Percentiles rank a stretch among this genome's conserved stretches.
Evolutionary conservation across 2,113 vertebrate genomes (phyloP).

Genomic region (Leiothrix lutea): DNA sequence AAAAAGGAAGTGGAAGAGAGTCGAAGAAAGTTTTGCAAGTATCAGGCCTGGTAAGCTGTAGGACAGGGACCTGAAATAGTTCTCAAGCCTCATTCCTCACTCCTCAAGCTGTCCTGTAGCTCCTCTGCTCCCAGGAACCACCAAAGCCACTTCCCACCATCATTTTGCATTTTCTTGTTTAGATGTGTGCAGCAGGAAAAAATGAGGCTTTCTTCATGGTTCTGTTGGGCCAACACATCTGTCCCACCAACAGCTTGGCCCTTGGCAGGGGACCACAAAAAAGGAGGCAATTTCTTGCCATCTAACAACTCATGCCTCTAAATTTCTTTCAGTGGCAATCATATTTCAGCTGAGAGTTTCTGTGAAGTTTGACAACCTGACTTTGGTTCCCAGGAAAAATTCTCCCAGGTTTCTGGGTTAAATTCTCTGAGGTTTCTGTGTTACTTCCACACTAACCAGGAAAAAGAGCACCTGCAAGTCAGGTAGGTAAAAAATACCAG

Average conservation of each 20-base stretch:
- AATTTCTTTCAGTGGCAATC: not conserved
- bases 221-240: not conserved
- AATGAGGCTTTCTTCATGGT: not conserved
- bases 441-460: not conserved
- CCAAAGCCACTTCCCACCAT: not conserved
- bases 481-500: not conserved
- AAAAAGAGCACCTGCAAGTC: not conserved
- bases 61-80: not conserved
- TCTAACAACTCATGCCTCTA: not conserved
- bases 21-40: not conserved
- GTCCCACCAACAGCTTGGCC: not conserved
- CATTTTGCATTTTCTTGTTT: not conserved
- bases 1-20: not conserved
- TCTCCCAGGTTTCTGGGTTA: not conserved
- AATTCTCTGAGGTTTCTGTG: not conserved
- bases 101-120: accelerated
- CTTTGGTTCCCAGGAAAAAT: not conserved
- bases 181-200: not conserved
- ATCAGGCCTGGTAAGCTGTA: accelerated
- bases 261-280: not conserved
- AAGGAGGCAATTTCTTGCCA: not conserved
- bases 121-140: not conserved
- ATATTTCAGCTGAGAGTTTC: not conserved
- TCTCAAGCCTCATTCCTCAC: not conserved
- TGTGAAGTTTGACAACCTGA: not conserved